Base-by-base conservation (phyloP, 2,797 vertebrate genomes). In the Martes flavigula region DNA sequence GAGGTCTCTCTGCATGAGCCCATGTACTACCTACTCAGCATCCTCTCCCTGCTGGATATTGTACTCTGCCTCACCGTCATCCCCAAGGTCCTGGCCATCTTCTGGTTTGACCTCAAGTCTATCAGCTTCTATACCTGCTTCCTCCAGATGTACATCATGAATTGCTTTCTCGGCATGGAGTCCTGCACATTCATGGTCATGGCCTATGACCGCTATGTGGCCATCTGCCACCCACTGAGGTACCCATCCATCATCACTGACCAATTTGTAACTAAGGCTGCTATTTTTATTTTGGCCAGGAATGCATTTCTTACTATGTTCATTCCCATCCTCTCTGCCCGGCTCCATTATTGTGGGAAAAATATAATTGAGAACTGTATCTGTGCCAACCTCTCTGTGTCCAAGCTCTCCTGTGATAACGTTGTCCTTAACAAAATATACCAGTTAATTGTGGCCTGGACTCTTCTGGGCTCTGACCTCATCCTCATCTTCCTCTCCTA, bases 81-180 rank as follows among this genome's bases (percentile, higher is more conserved):
- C 20, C 98, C 98, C 40, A 96, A 93, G 43, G 51, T 95, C 23
- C 38, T 98, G 30, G 35, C 60, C 66, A 97, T 98, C 38, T 98
- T 98, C 75, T 98, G 98, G 98, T 86, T 98, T n/a, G 88, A 87
- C 48, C 23, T 56, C 58, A n/a, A 40, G 6, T 64, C 86, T 6
- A 95, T 96, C 54, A 97, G 62, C 0, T 56, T 90, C 32, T 32
- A 8, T 8, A 85, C 48, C 15, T 98, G 97, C 15, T 77, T 96
- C 2, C 70, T 93, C 0, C 98, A 99, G 75, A 97, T 96, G 83
- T 97, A 94, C 32, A 91, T 99, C 43, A 98, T 98, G 92, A 99
- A 98, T 23, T 97, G 97, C 20, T 99, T 98, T 91, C 90, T 98
- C 6, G 9, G 8, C 46, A 78, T 78, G 78, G 51, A 81, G n/a